Evolutionary conservation across 2,113 vertebrate species (phyloP).

Genomic region (Nesospiza acunhae): DNA sequence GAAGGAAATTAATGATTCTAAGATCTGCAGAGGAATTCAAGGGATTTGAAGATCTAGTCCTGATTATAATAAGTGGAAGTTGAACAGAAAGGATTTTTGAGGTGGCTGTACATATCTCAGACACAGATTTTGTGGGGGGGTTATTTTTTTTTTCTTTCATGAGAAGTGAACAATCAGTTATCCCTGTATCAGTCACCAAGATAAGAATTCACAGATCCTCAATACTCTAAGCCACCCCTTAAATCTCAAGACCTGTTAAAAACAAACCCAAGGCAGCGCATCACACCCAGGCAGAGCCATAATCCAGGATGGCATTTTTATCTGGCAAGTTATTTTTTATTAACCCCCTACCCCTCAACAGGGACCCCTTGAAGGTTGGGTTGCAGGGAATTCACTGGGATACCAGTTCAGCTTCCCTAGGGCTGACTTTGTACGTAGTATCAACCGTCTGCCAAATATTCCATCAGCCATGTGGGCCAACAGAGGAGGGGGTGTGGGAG

Average conservation of each 20-base stretch:
- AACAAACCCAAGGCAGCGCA: constrained; percentile 8
- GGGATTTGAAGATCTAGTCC: not conserved
- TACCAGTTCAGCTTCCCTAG: constrained; percentile 55
- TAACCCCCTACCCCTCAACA: constrained; percentile 57
- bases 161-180: not conserved
- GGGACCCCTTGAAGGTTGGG: constrained; percentile 50
- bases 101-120: not conserved
- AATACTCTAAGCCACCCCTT: not conserved
- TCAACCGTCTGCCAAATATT: constrained; percentile 44
- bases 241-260: constrained; percentile 50
- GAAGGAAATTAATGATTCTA: not conserved
- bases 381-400: constrained; percentile 22
- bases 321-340: constrained; percentile 62
- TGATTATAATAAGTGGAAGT: not conserved
- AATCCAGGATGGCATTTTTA: constrained; percentile 59
- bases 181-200: not conserved
- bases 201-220: not conserved
- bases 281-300: constrained; percentile 5
- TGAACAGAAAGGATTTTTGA: not conserved
- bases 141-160: not conserved
- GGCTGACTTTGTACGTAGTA: constrained; percentile 27
- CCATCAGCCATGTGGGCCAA: constrained; percentile 46
- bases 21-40: not conserved
- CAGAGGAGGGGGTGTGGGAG: constrained; percentile 20
- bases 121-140: fast-evolving